Conservation (phyloP, 1,140 invertebrate species). For the Reticulitermes speratus region DNA sequence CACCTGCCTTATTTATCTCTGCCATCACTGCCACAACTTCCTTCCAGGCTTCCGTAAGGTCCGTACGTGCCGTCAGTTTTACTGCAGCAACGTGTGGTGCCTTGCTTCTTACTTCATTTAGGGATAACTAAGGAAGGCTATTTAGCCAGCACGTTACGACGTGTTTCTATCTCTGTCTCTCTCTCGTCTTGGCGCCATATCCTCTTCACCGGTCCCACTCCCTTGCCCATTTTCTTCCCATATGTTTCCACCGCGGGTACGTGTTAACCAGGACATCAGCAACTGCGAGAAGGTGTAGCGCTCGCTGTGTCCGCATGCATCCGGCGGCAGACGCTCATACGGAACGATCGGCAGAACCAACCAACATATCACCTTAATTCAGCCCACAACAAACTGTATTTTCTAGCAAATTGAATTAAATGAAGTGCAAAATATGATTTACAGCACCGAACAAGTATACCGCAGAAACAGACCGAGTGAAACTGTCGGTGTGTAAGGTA, state of each 20-base stretch:
- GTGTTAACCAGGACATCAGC: constrained; percentile 21
- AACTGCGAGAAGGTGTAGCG: constrained; percentile 11
- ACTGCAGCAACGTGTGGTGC: neutral
- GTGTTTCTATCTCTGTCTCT: neutral
- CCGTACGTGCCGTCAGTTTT: neutral
- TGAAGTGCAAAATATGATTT: no score
- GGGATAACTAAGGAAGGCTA: neutral
- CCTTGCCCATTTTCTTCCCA: constrained; percentile 33
- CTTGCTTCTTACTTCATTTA: no score
- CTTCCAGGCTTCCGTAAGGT: neutral
- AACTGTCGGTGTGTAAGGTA: no score
- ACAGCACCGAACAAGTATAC: no score
- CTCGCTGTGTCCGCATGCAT: no score
- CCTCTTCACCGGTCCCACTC: neutral
- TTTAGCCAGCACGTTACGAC: neutral
- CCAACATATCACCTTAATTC: no score
- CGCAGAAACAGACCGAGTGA: no score
- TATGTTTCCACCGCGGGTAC: constrained; percentile 36
- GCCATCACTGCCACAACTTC: neutral
- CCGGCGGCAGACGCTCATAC: no score
- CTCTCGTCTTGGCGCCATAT: neutral
- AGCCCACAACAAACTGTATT: no score
- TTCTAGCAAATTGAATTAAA: no score
- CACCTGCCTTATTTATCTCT: neutral
- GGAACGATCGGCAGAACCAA: no score